Conservation (phyloP, 2,113 vertebrate genomes). For the Ammodytes dubius region DNA sequence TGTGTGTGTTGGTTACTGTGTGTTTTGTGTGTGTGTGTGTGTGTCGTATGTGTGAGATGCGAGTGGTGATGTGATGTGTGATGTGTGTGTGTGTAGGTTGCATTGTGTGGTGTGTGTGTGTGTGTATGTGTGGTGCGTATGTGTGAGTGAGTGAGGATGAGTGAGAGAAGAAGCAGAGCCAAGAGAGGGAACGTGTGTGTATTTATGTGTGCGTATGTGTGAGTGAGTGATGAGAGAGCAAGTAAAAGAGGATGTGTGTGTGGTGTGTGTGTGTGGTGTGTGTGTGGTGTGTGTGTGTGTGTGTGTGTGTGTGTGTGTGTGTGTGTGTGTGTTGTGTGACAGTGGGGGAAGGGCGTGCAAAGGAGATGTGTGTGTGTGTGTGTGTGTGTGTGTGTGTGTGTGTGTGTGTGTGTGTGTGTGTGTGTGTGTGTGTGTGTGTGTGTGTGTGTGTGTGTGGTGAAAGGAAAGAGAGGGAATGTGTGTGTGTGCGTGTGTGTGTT, state of each 20-base stretch:
- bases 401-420: conserved; percentile 44
- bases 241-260: conserved; percentile 1
- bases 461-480: conserved; percentile 5
- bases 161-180: conserved; percentile 50
- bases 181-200: conserved; percentile 56
- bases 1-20: conserved; percentile 1
- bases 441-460: conserved; percentile 51
- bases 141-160: conserved; percentile 26
- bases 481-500: conserved; percentile 46
- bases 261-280: conserved; percentile 29
- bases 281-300: conserved; percentile 43
- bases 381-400: conserved; percentile 59
- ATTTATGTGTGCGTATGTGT: conserved; percentile 14
- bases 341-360: conserved; percentile 65
- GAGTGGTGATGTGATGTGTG: too few species aligned
- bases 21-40: conserved; percentile 12
- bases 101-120: conserved; percentile 22
- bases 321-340: conserved; percentile 17
- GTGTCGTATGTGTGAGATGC: too few species aligned
- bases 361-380: conserved; percentile 50
- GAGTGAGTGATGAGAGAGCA: not conserved
- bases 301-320: conserved; percentile 45
- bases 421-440: conserved; percentile 39
- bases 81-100: conserved; percentile 25
- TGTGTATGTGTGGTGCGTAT: conserved; percentile 27